Evolutionary conservation across 1,140 invertebrate species (phyloP).

Genomic region (Potamilus streckersoni): DNA sequence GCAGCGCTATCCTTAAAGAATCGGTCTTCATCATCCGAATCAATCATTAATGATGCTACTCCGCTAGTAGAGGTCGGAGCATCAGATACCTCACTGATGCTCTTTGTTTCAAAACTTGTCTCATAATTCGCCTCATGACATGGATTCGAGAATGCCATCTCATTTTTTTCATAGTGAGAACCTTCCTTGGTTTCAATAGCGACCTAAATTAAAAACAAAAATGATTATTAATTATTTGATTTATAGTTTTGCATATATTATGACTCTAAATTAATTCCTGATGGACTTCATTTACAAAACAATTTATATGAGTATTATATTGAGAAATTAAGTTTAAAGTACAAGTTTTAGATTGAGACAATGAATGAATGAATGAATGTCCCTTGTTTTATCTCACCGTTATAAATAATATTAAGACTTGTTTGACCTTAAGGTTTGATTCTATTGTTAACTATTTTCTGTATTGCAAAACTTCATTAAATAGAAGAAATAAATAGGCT

Average conservation of each 20-base stretch:
- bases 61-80: slow-evolving; percentile 16
- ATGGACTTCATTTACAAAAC: no score
- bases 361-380: no score
- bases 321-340: no score
- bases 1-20: slow-evolving; percentile 20
- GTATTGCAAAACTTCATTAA: no score
- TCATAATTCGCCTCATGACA: slow-evolving; percentile 10
- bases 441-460: no score
- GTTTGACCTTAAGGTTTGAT: no score
- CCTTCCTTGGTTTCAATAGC: background rate
- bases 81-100: slow-evolving; percentile 7
- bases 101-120: slow-evolving; percentile 5
- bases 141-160: slow-evolving; percentile 18
- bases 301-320: no score
- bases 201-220: background rate
- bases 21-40: slow-evolving; percentile 20
- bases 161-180: background rate
- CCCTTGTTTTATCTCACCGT: no score
- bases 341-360: no score
- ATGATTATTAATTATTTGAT: background rate
- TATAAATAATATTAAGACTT: no score
- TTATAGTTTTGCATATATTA: background rate
- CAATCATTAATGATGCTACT: slow-evolving; percentile 18
- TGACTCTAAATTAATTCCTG: background rate
- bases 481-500: no score